Evolutionary conservation across 1,140 invertebrate genomes (phyloP), one percentile per base, ranked within the genome.

Genomic region (Delia radicum): DNA sequence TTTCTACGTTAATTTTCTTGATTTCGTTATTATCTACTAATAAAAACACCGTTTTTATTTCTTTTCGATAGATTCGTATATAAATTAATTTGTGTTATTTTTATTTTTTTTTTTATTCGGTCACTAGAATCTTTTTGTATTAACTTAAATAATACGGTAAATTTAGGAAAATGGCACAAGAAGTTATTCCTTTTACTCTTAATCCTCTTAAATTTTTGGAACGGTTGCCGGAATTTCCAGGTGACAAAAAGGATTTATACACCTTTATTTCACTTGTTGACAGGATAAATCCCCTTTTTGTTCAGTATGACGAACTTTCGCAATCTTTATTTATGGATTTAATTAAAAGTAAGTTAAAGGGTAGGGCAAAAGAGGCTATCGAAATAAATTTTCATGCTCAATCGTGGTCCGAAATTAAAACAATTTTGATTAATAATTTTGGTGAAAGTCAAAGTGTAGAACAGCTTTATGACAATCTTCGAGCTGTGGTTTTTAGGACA

Each of bases 361-460:
- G 65, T 21, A 75, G 33, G 28, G 74, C 74, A 12, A 71, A 37
- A 13, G 65, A 75, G 42, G 55, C 63, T 5, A 29, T 75, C 10
- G 74, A 75, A 75, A 75, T 75, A 27, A 71, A 75, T 55, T 69
- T n/a, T 18, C 74, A 75, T 31, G 74, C 42, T 0, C n/a, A 37
- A 4, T 55, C n/a, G 1, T 55, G 48, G 48, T 7, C n/a, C 4
- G 48, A 21, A 55, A 21, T 55, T 21, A 55, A n/a, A 21, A 3
- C n/a, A 12, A 37, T 42, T 33, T 72, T 24, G 69, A 71, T 37
- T 3, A 27, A 63, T 63, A 63, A 63, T 28, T 63, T 63, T 15
- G 24, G 26, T 13, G 24, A 63, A 15, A 63, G 28, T 7, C 13
- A 28, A 13, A 28, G 26, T 29, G 13, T 12, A 26, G 62, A 63